These are phyloP conservation scores for Sinohyriopsis cumingii DNA, from an alignment of 2,888 invertebrate genomes.

Conservation along the genomic window DNA sequence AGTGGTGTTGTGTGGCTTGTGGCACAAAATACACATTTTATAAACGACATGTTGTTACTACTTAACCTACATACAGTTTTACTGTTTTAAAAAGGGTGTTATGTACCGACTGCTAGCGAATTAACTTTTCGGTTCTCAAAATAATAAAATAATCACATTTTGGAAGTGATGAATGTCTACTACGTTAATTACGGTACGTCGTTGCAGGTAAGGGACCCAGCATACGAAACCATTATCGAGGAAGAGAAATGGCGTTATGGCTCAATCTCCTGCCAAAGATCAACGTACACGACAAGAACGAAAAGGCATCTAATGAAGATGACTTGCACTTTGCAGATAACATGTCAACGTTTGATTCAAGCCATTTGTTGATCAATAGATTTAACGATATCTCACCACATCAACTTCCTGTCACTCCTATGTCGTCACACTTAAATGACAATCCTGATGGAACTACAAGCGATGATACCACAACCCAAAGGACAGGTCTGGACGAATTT, in stretches of 20 bases:
- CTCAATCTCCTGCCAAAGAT: conserved; percentile 92
- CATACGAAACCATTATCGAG: conserved; percentile 93
- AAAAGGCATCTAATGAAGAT: conserved; percentile 84
- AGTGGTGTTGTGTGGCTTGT: too few relatives aligned
- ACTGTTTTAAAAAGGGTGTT: too few relatives aligned
- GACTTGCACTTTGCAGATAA: conserved; percentile 88
- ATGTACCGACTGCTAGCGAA: too few relatives aligned
- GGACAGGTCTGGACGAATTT: not conserved
- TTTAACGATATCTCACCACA: conserved; percentile 45
- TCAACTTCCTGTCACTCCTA: conserved; percentile 62
- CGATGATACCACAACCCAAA: conserved; percentile 5
- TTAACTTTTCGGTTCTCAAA: too few relatives aligned
- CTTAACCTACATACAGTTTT: too few relatives aligned
- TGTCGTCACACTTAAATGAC: conserved; percentile 35
- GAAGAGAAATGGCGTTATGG: conserved; percentile 96
- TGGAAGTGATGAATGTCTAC: too few relatives aligned
- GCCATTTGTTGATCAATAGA: conserved; percentile 78
- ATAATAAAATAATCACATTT: too few relatives aligned
- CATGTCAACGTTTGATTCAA: conserved; percentile 89
- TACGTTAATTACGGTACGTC: too few relatives aligned
- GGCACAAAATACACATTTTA: too few relatives aligned
- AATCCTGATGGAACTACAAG: conserved; percentile 4
- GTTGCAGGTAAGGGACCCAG: conserved; percentile 75
- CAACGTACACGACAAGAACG: conserved; percentile 86
- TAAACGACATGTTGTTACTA: too few relatives aligned